Conservation (phyloP, 1,140 invertebrate genomes). For the Cyphomyrmex costatus region DNA sequence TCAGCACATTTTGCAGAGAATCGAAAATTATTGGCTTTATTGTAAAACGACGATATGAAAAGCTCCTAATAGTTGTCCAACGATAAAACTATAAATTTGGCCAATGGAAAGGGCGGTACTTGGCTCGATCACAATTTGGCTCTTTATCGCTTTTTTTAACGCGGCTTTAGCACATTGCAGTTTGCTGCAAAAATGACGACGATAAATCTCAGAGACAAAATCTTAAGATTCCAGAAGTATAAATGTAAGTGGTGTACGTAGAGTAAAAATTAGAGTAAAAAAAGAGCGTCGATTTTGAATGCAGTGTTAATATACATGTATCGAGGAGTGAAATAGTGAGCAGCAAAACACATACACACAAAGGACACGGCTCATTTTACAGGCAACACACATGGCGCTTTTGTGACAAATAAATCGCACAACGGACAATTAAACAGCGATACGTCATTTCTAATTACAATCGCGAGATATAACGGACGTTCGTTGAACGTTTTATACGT, state of each 20-base stretch:
- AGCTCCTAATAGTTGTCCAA: slow-evolving; percentile 25
- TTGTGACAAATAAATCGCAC: slow-evolving; percentile 41
- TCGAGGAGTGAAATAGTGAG: not conserved
- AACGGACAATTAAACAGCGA: slow-evolving; percentile 46
- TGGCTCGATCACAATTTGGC: slow-evolving; percentile 32
- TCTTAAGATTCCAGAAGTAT: slow-evolving; percentile 17
- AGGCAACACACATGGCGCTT: not conserved
- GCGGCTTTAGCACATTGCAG: not conserved
- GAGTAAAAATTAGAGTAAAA: not conserved
- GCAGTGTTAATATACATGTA: slow-evolving; percentile 29
- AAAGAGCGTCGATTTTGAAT: slow-evolving; percentile 20
- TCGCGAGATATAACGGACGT: not conserved
- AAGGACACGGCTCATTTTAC: not conserved
- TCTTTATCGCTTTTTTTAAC: slow-evolving; percentile 18
- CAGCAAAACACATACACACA: not conserved
- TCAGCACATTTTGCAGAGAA: not conserved
- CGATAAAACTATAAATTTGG: slow-evolving; percentile 44
- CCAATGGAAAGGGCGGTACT: slow-evolving; percentile 54
- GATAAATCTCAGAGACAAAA: slow-evolving; percentile 44
- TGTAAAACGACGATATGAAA: not conserved
- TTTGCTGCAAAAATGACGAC: not conserved
- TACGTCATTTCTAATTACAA: slow-evolving; percentile 51
- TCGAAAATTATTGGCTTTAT: slow-evolving; percentile 8
- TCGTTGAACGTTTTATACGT: slow-evolving; percentile 16
- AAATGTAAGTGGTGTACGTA: not conserved